A percentile compares a stretch with the other conserved stretches of the same genome.
phyloP scores from a whole-genome alignment of 1,140 invertebrate species.

The Calephelis virginiensis region DNA sequence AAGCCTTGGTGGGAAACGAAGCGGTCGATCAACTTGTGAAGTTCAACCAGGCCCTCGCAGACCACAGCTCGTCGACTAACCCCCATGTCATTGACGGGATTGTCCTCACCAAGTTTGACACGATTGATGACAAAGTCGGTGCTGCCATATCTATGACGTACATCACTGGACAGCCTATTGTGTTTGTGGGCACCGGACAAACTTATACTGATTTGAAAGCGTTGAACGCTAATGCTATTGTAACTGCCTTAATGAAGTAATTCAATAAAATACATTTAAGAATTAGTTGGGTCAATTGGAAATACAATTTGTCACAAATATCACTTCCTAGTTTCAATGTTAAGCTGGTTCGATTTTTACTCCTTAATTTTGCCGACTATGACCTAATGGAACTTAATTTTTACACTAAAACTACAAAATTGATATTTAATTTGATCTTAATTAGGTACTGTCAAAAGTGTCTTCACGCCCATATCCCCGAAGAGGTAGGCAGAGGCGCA shows the following conservation, averaged over 20 bases:
- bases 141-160: constrained; percentile 99
- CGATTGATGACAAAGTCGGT: constrained; percentile 99
- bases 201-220: constrained; percentile 99
- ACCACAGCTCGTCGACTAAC: constrained; percentile 89
- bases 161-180: constrained; percentile 99
- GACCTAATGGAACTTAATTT: no score
- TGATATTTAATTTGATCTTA: no score
- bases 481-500: no score
- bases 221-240: constrained; percentile 97
- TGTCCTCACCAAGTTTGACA: constrained; percentile 99
- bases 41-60: constrained; percentile 97
- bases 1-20: constrained; percentile 99
- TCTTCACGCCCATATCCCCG: no score
- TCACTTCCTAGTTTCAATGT: no score
- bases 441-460: no score
- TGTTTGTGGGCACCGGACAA: constrained; percentile 99
- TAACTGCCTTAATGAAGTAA: constrained; percentile 97
- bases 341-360: no score
- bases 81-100: constrained; percentile 98
- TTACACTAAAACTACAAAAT: no score
- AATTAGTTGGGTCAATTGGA: no score
- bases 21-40: constrained; percentile 99
- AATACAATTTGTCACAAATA: no score
- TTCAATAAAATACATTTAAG: not conserved
- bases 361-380: no score